Evolutionary conservation across 2,797 vertebrate species (phyloP), one percentile per base, ranked within the genome.

Genomic region (Silurus lanzhouensis): DNA sequence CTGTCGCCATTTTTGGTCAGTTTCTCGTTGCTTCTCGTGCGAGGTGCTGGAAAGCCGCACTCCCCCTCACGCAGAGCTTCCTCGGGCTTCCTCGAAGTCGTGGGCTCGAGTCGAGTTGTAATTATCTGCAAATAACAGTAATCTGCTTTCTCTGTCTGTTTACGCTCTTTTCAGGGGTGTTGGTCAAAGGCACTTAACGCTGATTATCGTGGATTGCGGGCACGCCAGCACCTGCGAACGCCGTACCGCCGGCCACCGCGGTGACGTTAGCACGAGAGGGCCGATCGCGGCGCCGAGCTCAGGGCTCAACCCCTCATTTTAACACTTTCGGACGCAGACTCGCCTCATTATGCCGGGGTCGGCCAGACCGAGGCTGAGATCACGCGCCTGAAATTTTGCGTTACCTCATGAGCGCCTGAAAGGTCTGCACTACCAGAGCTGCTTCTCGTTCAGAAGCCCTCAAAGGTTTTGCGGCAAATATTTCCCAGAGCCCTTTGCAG

Each of bases 91-190:
- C 63, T 85, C 86, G 57, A 85, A 88, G 87, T 38, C 75, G 86
- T 88, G 87, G 86, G 86, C 75, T 81, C 57, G 82, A 68, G 83
- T 70, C 70, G 75, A 52, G 79, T 72, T 87, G 76, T 87, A 85
- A 88, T 90, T 88, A 90, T 85, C 82, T 78, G 64, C 64, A 87
- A 90, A 90, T 90, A 87, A 90, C 89, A 87, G 84, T 90, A 88
- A 90, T 90, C 86, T 83, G 85, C 80, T 81, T 79, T 81, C 81
- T 83, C 78, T 76, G 86, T 83, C 66, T 84, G 87, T 86, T 86
- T 86, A 87, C 83, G 82, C 86, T 83, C 84, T 85, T 88, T 87
- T 71, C 84, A 71, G 68, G 84, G 87, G 86, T 90, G 87, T 74
- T 86, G 84, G 68, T 72, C 87, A 84, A 84, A 68, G 44, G 44